Conservation (phyloP, 2,888 invertebrate genomes). For the Agriopis marginaria region DNA sequence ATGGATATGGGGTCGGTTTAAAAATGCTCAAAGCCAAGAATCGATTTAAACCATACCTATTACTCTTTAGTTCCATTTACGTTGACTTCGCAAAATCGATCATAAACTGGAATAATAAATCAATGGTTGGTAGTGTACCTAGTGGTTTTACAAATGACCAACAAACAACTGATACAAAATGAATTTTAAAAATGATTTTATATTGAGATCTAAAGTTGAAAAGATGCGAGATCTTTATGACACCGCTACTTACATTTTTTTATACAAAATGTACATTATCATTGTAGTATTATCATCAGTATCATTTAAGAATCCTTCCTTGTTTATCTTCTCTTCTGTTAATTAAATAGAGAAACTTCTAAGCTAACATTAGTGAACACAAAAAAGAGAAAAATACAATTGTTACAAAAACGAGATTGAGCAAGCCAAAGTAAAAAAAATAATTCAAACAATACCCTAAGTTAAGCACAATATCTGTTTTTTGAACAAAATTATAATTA, state of each 20-base stretch:
- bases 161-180: too few relatives aligned
- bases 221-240: background rate
- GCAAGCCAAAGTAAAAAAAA: slow-evolving; percentile 42
- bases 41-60: too few relatives aligned
- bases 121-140: too few relatives aligned
- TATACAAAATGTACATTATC: slow-evolving; percentile 1
- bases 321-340: slow-evolving; percentile 6
- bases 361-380: slow-evolving; percentile 5
- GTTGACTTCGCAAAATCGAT: too few relatives aligned
- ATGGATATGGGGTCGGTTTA: too few relatives aligned
- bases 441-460: slow-evolving; percentile 3
- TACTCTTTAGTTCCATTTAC: too few relatives aligned
- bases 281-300: background rate
- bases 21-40: too few relatives aligned
- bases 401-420: slow-evolving; percentile 38
- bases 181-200: background rate
- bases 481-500: background rate
- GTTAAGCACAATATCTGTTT: background rate
- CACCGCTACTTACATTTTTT: background rate
- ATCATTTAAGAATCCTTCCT: background rate
- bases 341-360: background rate
- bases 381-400: slow-evolving; percentile 9
- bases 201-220: background rate
- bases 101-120: too few relatives aligned
- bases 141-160: too few relatives aligned